A percentile compares a stretch with the other conserved stretches of the same genome.
Evolutionary conservation across 2,888 invertebrate genomes (phyloP).

Genomic region (Dolichomitus sp.): DNA sequence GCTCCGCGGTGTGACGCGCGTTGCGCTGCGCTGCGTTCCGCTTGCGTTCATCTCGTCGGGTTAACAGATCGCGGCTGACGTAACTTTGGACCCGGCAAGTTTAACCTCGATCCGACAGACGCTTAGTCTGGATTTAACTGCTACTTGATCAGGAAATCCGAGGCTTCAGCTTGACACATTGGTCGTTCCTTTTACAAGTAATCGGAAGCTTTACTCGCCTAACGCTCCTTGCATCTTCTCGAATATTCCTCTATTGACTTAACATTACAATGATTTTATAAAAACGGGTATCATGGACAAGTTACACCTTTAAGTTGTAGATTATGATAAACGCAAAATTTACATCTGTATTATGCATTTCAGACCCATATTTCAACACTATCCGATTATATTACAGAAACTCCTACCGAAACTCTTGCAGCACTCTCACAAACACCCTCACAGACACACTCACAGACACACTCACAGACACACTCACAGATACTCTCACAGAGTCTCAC

Average conservation of each 20-base stretch:
- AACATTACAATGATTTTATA: background rate
- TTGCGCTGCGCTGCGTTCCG: conserved; percentile 54
- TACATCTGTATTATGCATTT: too few species aligned
- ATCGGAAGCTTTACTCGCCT: conserved; percentile 17
- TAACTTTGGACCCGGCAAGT: conserved; percentile 77
- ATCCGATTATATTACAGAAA: too few species aligned
- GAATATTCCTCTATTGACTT: conserved; percentile 54
- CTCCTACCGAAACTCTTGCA: too few species aligned
- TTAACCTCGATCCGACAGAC: conserved; percentile 80
- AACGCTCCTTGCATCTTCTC: conserved; percentile 43
- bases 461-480: too few species aligned
- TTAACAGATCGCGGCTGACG: conserved; percentile 78
- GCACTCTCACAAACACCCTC: too few species aligned
- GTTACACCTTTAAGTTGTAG: background rate
- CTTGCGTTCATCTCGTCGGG: conserved; percentile 67
- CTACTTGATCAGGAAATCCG: conserved; percentile 84
- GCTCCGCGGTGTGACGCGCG: conserved; percentile 59
- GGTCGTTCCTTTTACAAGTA: conserved; percentile 69
- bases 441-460: too few species aligned
- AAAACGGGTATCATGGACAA: too few species aligned
- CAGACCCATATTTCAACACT: too few species aligned
- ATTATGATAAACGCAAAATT: too few species aligned
- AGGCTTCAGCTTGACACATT: conserved; percentile 79
- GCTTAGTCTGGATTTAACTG: conserved; percentile 83
- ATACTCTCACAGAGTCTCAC: too few species aligned